Conservation (phyloP, 1,140 invertebrate species). For the Diorhabda elongata region DNA sequence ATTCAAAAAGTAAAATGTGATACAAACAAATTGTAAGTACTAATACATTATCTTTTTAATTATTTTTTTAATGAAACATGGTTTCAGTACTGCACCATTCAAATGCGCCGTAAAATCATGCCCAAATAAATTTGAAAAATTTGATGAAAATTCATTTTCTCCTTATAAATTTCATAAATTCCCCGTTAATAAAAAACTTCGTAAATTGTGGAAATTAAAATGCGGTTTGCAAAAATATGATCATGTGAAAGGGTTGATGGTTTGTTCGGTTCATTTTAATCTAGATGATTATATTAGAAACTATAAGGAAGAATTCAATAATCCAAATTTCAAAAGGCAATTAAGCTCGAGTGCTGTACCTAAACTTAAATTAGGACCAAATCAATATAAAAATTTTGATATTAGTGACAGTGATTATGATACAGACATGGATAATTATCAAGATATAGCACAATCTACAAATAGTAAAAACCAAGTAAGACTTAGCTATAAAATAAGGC, state of each 20-base stretch:
- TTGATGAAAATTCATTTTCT: constrained; percentile 3
- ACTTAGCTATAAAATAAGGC: neutral
- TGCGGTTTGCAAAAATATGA: constrained; percentile 11
- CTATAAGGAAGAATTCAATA: constrained; percentile 19
- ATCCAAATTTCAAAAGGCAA: constrained; percentile 16
- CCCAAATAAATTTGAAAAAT: constrained; percentile 17
- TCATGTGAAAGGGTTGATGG: constrained; percentile 8
- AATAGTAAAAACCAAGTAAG: neutral
- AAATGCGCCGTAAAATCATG: constrained; percentile 26
- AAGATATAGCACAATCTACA: neutral
- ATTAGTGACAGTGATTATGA: neutral
- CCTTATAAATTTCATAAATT: constrained; percentile 26
- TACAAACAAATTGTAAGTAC: constrained; percentile 13
- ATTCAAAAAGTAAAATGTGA: constrained; percentile 20
- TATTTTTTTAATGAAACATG: neutral
- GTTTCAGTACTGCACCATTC: constrained; percentile 22
- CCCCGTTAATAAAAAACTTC: constrained; percentile 3
- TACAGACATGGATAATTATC: neutral
- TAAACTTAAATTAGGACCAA: neutral
- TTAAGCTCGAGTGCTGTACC: constrained; percentile 20
- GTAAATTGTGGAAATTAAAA: constrained; percentile 13
- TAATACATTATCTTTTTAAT: neutral
- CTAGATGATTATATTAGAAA: constrained; percentile 24
- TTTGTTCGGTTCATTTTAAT: constrained; percentile 27
- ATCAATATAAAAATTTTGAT: neutral